Base-by-base conservation (phyloP, 2,797 vertebrate genomes). In the Hemitrygon akajei region DNA sequence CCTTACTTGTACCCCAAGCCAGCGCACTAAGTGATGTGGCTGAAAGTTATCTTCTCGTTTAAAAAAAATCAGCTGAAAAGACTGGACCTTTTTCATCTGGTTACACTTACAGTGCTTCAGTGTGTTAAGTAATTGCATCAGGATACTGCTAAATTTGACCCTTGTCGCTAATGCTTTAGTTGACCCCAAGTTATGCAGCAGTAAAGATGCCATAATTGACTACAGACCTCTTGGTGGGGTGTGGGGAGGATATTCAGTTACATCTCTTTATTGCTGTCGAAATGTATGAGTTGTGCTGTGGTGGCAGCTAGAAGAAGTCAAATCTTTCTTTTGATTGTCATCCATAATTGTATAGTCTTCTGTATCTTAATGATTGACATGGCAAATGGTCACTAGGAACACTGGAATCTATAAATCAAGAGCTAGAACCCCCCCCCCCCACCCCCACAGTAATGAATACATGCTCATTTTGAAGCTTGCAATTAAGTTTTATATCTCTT, bases 401-500 rank as follows among this genome's bases (percentile, higher is more conserved):
- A 30, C 30, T 63, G 58, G 47, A 5, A 86, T 14, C 30, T 60
- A n/a, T 12, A 16, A 84, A 60, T 18, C 11, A 60, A 63, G 60
- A 89, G 18, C n/a, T 37, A 69, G 5, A 7, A 89, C n/a, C 86
- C 37, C 37, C 37, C 37, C 37, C 37, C 37, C n/a, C 37, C 37
- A n/a, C n/a, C 37, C 37, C 4, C 47, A 47, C 18, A 37, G 0
- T 60, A 86, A 37, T 3, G 60, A 18, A 22, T 37, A 22, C n/a
- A 22, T 69, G 63, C 63, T 69, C 60, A 37, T 66, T 34, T 66
- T 34, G 58, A 56, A n/a, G 12, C 56, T 14, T 86, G 18, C 56
- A 7, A 60, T 86, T 86, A 56, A 94, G 94, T 94, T 93, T 27
- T 0, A 58, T 95, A 95, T 96, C 93, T 93, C 0, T 10, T 71